Percentiles rank a stretch among this genome's conserved stretches.
These are phyloP conservation scores for Nannospalax galili DNA, from an alignment of 2,113 vertebrate genomes.

Conservation along the genomic window DNA sequence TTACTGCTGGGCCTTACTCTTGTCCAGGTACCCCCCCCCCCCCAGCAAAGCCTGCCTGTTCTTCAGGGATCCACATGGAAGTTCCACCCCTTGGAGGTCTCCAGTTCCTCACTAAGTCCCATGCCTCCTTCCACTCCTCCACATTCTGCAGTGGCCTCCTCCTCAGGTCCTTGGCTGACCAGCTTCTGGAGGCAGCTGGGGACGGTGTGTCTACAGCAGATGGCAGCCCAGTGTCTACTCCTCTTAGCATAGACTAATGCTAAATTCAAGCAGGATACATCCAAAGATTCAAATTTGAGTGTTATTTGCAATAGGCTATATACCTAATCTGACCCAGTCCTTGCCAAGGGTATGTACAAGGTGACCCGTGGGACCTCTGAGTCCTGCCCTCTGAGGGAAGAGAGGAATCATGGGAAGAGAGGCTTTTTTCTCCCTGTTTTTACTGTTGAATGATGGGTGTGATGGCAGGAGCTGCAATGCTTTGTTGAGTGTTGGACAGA, in stretches of 20 bases:
- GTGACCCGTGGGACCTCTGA: conserved; percentile 33
- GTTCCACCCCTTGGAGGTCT: background rate
- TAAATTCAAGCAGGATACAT: background rate
- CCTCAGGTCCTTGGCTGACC: background rate
- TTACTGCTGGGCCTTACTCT: background rate
- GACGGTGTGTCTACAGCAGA: background rate
- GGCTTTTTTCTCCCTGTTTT: background rate
- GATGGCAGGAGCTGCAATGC: conserved; percentile 2
- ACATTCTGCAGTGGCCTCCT: background rate
- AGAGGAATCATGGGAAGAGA: background rate
- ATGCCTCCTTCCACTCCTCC: background rate
- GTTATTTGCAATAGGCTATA: background rate
- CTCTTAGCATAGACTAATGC: background rate
- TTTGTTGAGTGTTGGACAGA: background rate
- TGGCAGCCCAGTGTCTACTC: background rate
- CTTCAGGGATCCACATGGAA: background rate
- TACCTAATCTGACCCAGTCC: background rate
- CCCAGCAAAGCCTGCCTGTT: background rate
- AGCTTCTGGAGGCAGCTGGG: background rate
- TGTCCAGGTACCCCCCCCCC: background rate
- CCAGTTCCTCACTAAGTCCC: rapidly evolving
- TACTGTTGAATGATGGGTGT: background rate
- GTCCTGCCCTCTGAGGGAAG: background rate
- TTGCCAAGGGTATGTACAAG: background rate
- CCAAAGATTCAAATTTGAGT: background rate